Evolutionary conservation across 2,888 invertebrate species (phyloP), one percentile per base, ranked within the genome.

Genomic region (Tuberolachnus salignus): DNA sequence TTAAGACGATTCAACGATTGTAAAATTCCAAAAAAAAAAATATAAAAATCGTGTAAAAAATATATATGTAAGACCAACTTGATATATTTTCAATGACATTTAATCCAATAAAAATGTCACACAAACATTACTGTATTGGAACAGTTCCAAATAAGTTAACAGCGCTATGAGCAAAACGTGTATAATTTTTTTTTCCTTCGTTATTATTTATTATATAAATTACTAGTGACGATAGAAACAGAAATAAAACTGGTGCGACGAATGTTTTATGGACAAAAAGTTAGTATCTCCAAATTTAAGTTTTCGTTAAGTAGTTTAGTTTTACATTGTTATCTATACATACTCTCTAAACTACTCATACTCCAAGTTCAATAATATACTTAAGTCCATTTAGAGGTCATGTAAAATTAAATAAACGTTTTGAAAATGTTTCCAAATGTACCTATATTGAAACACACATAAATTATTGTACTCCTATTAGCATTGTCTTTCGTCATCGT

Each of bases 191-290:
- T 73, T 61, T 51, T 49, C 0, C 19, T 61, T 51, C 51, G 34
- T 63, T 73, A 53, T 73, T 73, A 63, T 73, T 73, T 73, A 73
- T 73, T 73, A 73, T 63, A 73, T 51, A 73, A 61, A 72, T 72
- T 61, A 72, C 72, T 42, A 63, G 73, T 42, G 42, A 63, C 51
- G 63, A 63, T 53, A 34, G 63, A 63, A 69, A 51, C 51, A 42
- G 21, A 73, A 73, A 73, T 49, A 61, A 72, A 72, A 61, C 72
- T 72, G 59, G 49, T 53, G 53, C 74, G 55, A 55, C 74, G 74
- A 75, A 66, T 75, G 66, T 75, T 75, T 75, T 75, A 66, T 75
- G 74, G 55, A 57, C 74, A 75, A 66, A 75, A 75, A 66, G 53
- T 75, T 66, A 55, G 55, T 66, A 57, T 75, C 66, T 66, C 10